phyloP scores from a whole-genome alignment of 2,888 invertebrate species.

The Drosophila nr. fundita region DNA sequence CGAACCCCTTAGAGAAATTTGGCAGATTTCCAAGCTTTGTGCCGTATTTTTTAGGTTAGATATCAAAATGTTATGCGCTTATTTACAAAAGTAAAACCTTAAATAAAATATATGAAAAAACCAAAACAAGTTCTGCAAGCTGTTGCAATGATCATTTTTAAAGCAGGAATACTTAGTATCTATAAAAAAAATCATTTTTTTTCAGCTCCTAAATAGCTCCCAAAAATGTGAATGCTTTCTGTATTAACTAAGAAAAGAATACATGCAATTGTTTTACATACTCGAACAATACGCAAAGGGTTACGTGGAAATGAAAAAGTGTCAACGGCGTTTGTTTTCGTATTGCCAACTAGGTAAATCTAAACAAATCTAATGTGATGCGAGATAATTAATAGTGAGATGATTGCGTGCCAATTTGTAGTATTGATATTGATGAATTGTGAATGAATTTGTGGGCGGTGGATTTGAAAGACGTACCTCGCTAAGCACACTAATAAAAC shows the following conservation, averaged over 20 bases:
- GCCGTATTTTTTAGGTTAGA: neutral
- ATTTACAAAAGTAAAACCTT: too few species aligned
- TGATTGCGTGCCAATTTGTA: conserved; percentile 71
- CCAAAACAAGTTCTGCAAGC: too few species aligned
- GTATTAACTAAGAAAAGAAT: conserved; percentile 6
- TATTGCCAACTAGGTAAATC: conserved; percentile 36
- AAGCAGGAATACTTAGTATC: too few species aligned
- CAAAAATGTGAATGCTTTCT: conserved; percentile 18
- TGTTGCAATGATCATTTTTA: too few species aligned
- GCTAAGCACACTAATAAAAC: conserved; percentile 80
- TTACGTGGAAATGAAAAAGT: conserved; percentile 42
- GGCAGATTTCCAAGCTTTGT: neutral
- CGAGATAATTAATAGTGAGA: conserved; percentile 44
- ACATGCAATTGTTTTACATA: conserved; percentile 55
- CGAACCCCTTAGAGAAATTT: neutral
- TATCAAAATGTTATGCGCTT: neutral
- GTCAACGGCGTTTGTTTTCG: conserved; percentile 24
- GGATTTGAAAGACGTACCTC: conserved; percentile 80
- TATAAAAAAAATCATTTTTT: neutral
- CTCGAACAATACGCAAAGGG: conserved; percentile 42
- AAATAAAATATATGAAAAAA: too few species aligned
- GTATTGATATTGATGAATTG: conserved; percentile 17
- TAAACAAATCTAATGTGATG: conserved; percentile 59
- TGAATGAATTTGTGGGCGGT: conserved; percentile 50
- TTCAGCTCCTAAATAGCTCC: neutral